A percentile compares a stretch with the other conserved stretches of the same genome.
phyloP scores from a whole-genome alignment of 2,797 vertebrate species.

The Gobionotothen gibberifrons region DNA sequence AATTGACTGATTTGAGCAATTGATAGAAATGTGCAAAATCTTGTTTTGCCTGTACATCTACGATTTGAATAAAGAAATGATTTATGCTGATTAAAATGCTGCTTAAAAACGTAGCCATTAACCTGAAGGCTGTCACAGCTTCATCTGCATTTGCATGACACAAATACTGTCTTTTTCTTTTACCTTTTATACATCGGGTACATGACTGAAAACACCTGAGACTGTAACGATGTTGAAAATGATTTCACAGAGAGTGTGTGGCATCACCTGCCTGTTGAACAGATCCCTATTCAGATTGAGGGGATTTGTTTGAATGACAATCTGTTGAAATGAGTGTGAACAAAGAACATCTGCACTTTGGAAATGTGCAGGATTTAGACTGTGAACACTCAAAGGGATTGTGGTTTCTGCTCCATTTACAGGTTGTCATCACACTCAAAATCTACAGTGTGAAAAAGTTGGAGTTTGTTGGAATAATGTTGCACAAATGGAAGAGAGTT shows the following conservation, averaged over 20 bases:
- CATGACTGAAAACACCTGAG: slow-evolving; percentile 11
- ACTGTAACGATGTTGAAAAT: slow-evolving; percentile 14
- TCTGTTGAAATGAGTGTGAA: slow-evolving; percentile 42
- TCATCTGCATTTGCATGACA: neutral
- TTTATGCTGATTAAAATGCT: neutral
- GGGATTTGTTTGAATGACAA: slow-evolving; percentile 37
- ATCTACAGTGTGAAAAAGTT: neutral
- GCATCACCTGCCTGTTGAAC: slow-evolving; percentile 40
- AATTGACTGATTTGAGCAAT: neutral
- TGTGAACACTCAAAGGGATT: neutral
- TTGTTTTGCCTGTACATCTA: neutral
- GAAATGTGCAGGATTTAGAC: slow-evolving; percentile 24
- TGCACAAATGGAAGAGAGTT: neutral
- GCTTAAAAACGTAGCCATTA: slow-evolving; percentile 3
- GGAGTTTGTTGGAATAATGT: neutral
- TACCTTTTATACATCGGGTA: slow-evolving; percentile 9
- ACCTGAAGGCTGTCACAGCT: neutral
- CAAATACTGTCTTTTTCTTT: neutral
- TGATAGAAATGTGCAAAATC: neutral
- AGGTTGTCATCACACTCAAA: slow-evolving; percentile 12
- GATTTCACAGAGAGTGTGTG: slow-evolving; percentile 7
- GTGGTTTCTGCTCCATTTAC: slow-evolving; percentile 21
- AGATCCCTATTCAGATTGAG: neutral
- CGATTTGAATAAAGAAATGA: slow-evolving; percentile 18
- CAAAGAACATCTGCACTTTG: slow-evolving; percentile 42